phyloP scores from a whole-genome alignment of 2,888 invertebrate species.

The Melikaiella ostensackeni region DNA sequence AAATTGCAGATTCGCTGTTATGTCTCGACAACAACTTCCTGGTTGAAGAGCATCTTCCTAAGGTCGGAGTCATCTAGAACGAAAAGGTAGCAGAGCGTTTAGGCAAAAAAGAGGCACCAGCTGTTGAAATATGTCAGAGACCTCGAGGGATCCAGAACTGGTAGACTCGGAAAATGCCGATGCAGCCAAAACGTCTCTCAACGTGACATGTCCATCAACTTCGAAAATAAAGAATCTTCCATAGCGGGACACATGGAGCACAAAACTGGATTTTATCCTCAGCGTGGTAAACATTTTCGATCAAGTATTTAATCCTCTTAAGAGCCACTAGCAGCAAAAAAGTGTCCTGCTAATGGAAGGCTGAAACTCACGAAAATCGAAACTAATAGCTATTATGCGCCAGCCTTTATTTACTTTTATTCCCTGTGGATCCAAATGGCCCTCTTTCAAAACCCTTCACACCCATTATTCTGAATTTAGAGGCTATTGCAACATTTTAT shows the following conservation, averaged over 20 bases:
- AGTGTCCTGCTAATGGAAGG: not conserved
- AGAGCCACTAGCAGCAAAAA: not conserved
- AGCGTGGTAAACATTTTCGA: slow-evolving; percentile 81
- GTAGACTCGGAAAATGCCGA: slow-evolving; percentile 67
- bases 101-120: slow-evolving; percentile 18
- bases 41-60: slow-evolving; percentile 47
- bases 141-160: slow-evolving; percentile 71
- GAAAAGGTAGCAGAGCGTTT: slow-evolving; percentile 4
- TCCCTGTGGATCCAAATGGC: not conserved
- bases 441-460: too few relatives aligned
- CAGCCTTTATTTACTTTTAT: not conserved
- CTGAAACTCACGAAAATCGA: not conserved
- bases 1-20: slow-evolving; percentile 65
- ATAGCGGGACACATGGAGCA: slow-evolving; percentile 92
- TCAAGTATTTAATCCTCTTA: slow-evolving; percentile 23
- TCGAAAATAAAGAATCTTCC: slow-evolving; percentile 78
- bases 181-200: slow-evolving; percentile 68
- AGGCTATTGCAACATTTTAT: too few relatives aligned
- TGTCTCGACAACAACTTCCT: slow-evolving; percentile 65
- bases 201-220: slow-evolving; percentile 66
- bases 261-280: slow-evolving; percentile 94
- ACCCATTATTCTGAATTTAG: too few relatives aligned
- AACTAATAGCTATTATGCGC: not conserved
- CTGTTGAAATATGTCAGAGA: slow-evolving; percentile 68
- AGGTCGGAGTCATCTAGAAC: slow-evolving; percentile 2